Conservation (phyloP, 2,113 vertebrate species). For the Agapornis roseicollis region DNA sequence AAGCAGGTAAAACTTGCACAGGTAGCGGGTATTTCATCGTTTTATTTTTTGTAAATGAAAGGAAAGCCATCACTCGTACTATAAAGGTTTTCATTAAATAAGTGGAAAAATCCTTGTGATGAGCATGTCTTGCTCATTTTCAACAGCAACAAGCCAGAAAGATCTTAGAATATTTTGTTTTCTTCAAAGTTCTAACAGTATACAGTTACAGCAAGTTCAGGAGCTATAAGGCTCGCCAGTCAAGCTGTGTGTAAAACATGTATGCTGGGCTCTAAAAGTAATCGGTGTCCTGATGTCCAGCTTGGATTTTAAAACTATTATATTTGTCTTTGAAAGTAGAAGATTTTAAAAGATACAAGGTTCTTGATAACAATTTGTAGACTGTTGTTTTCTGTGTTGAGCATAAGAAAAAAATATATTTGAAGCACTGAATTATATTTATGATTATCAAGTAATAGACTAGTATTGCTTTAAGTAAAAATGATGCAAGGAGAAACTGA, state of each 20-base stretch:
- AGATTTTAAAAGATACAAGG: neutral
- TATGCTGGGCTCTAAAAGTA: neutral
- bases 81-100: neutral
- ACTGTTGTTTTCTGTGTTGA: neutral
- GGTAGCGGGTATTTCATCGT: neutral
- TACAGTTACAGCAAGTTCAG: neutral
- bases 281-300: neutral
- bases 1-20: neutral
- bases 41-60: neutral
- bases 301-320: neutral
- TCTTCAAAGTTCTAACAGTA: neutral
- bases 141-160: neutral
- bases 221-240: neutral
- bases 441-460: neutral
- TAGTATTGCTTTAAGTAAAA: neutral
- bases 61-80: neutral
- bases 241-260: rapidly evolving
- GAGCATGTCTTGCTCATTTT: neutral
- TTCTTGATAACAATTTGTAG: neutral
- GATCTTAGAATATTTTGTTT: neutral
- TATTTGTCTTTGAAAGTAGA: neutral
- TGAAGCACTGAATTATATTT: neutral
- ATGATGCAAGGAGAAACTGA: neutral
- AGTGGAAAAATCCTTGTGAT: neutral
- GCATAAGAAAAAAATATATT: neutral